A percentile compares a stretch with the other conserved stretches of the same genome.
phyloP scores from a whole-genome alignment of 1,140 invertebrate species.

The Drosophila sturtevanti region DNA sequence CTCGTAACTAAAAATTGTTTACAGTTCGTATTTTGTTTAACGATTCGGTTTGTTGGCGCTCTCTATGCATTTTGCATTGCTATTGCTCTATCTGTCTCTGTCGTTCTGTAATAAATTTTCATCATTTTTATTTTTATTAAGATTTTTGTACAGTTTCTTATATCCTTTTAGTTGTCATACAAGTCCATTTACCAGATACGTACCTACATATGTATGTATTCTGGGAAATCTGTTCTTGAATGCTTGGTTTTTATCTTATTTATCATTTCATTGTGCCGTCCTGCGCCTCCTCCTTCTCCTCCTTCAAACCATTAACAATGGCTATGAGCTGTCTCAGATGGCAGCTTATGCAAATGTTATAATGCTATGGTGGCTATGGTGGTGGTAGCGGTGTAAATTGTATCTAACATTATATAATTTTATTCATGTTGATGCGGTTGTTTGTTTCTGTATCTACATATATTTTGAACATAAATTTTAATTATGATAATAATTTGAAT shows the following conservation, averaged over 20 bases:
- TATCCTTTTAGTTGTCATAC: neutral
- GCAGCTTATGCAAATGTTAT: conserved; percentile 24
- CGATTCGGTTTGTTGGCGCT: conserved; percentile 15
- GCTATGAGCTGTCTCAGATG: neutral
- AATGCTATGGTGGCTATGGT: conserved; percentile 26
- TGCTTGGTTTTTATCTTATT: neutral
- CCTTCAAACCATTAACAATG: neutral
- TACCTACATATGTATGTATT: neutral
- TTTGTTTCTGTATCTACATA: conserved; percentile 5
- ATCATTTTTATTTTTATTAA: conserved; percentile 44
- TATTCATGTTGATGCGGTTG: neutral
- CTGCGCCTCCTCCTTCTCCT: neutral
- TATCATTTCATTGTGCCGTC: neutral
- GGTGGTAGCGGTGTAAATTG: conserved; percentile 8
- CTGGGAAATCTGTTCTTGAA: neutral
- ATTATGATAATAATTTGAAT: neutral
- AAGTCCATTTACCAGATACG: neutral
- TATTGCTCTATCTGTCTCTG: conserved; percentile 36
- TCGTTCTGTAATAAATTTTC: conserved; percentile 38
- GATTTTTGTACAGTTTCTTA: conserved; percentile 40
- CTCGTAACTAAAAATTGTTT: conserved; percentile 8
- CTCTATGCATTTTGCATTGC: conserved; percentile 26
- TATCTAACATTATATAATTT: conserved; percentile 8
- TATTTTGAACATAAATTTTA: neutral
- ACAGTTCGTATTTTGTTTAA: conserved; percentile 2